Conservation (phyloP, 2,797 vertebrate genomes). For the Ctenosaura bakeri region DNA sequence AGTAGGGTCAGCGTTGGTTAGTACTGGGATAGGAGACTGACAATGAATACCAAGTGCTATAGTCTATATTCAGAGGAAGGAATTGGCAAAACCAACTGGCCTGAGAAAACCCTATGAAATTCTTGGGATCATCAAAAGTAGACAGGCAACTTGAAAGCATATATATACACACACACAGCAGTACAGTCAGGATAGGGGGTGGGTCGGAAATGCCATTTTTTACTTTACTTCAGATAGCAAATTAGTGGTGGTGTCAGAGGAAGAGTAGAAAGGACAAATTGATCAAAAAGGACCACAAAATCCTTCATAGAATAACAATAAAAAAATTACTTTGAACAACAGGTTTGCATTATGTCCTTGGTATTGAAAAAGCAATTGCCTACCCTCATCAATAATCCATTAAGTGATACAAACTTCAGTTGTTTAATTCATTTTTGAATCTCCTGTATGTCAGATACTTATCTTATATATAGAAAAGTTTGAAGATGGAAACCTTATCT, state of each 20-base stretch:
- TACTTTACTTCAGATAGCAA: not conserved
- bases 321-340: not conserved
- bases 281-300: not conserved
- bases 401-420: not conserved
- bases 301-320: not conserved
- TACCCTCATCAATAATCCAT: not conserved
- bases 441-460: slow-evolving; percentile 26
- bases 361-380: not conserved
- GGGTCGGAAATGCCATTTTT: not conserved
- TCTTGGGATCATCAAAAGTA: too few species aligned
- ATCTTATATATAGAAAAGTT: not conserved
- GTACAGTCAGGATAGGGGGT: too few species aligned
- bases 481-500: not conserved
- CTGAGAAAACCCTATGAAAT: too few species aligned
- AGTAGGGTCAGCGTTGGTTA: too few species aligned
- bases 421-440: not conserved
- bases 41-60: too few species aligned
- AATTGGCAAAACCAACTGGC: too few species aligned
- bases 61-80: too few species aligned
- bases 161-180: too few species aligned
- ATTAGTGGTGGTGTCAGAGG: too few species aligned
- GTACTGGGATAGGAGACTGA: too few species aligned
- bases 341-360: not conserved
- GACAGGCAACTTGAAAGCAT: too few species aligned
- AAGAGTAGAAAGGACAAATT: slow-evolving; percentile 5